These are phyloP conservation scores for Catocala nupta DNA, from an alignment of 2,888 invertebrate genomes.

Conservation along the genomic window DNA sequence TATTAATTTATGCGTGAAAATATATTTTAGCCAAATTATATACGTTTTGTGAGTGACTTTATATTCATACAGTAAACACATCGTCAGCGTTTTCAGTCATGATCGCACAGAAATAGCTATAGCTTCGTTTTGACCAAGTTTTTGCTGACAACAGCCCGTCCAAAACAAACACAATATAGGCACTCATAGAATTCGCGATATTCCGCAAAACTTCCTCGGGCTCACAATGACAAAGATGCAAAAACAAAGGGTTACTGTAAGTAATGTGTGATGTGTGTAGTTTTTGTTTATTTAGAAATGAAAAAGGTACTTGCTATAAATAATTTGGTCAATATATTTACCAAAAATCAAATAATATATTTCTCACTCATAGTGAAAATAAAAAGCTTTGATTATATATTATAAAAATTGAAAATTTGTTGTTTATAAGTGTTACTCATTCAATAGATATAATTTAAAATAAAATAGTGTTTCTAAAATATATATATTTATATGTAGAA, in stretches of 20 bases:
- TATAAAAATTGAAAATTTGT: no score
- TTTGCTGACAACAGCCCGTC: constrained; percentile 19
- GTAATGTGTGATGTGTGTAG: constrained; percentile 8
- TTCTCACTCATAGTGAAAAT: no score
- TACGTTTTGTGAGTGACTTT: constrained; percentile 1
- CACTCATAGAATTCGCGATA: constrained; percentile 4
- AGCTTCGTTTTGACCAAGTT: constrained; percentile 24
- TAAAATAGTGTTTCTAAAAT: no score
- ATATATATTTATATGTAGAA: no score
- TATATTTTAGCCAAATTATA: not conserved
- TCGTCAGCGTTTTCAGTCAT: constrained; percentile 13
- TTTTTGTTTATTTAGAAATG: not conserved
- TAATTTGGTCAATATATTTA: not conserved
- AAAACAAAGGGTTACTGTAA: constrained; percentile 14
- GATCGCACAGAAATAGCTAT: constrained; percentile 14
- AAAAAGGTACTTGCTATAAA: not conserved
- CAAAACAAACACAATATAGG: constrained; percentile 22
- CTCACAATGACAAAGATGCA: constrained; percentile 17
- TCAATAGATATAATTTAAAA: no score
- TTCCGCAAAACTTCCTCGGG: constrained; percentile 17
- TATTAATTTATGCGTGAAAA: not conserved
- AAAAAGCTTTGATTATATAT: no score
- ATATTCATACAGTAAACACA: constrained; percentile 7
- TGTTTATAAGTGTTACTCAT: no score
- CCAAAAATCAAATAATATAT: not conserved